phyloP scores from a whole-genome alignment of 2,113 vertebrate species.

The Albula goreensis region DNA sequence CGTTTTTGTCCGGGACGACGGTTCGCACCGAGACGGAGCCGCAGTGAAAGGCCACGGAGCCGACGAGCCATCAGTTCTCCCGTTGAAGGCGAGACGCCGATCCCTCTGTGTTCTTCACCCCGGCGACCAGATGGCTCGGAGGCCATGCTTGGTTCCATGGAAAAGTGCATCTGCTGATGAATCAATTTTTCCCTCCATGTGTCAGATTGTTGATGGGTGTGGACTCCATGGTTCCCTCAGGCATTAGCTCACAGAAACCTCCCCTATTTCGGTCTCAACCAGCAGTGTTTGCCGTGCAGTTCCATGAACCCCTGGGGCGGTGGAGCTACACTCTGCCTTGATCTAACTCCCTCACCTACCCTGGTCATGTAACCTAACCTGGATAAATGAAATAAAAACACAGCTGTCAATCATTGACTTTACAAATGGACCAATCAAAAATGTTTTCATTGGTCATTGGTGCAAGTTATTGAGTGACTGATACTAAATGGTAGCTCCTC shows the following conservation, averaged over 20 bases:
- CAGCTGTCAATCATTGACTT: too few relatives aligned
- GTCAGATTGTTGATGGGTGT: background rate
- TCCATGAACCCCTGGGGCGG: too few relatives aligned
- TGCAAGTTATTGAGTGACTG: too few relatives aligned
- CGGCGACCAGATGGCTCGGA: background rate
- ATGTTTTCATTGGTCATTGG: too few relatives aligned
- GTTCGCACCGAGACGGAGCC: background rate
- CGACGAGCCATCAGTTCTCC: background rate
- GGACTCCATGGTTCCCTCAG: background rate
- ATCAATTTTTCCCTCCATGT: background rate
- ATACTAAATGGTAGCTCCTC: too few relatives aligned
- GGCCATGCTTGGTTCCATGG: background rate
- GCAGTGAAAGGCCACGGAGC: background rate
- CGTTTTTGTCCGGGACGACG: background rate
- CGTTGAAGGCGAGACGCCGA: background rate
- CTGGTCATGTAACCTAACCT: too few relatives aligned
- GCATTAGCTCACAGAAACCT: background rate
- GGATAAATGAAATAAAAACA: too few relatives aligned
- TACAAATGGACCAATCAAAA: too few relatives aligned
- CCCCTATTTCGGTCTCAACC: background rate
- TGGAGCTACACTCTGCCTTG: too few relatives aligned
- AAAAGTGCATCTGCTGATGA: background rate
- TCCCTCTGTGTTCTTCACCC: background rate
- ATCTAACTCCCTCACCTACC: too few relatives aligned
- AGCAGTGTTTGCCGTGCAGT: too few relatives aligned